Evolutionary conservation across 2,113 vertebrate genomes (phyloP), one percentile per base, ranked within the genome.

Genomic region (Nibea albiflora): DNA sequence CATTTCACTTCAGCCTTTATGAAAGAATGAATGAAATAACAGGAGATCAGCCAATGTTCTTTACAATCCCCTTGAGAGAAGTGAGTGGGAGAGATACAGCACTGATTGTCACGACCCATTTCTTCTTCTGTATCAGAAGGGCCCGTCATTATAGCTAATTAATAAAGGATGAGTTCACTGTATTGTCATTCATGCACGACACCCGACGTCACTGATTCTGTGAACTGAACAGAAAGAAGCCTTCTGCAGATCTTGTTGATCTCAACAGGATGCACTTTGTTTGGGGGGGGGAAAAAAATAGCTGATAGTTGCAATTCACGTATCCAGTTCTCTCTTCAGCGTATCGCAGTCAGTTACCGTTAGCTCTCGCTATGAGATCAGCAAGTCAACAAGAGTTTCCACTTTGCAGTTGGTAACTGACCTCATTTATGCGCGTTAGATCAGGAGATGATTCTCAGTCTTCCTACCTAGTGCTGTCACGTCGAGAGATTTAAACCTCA

Each of bases 351-450:
- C 16, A 61, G 3, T 58, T 65, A 28, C n/a, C 52, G 22, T 20
- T 28, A 64, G 31, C 54, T 53, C 54, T 49, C 20, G 15, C 44
- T 61, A 3, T 7, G 26, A 60, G 3, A 28, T 61, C 6, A 53
- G 16, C 5, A 71, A 26, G 53, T 58, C 60, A 46, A 54, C 63
- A 67, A 47, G 17, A 54, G 53, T 31, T 46, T 78, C 16, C 28
- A n/a, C 50, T 42, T 8, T 24, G 47, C 14, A 42, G 35, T 4
- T 39, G 31, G 6, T 17, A 26, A 19, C 46, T 68, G 69, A 62
- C 58, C 73, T 70, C 6, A 65, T 49, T 39, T 78, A 6, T 7
- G 53, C 26, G 47, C 22, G 44, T 14, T 22, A 54, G n/a, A 58
- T 20, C 19, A 50, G 39, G 39, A 79, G 11, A 63, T 20, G 16